phyloP scores from a whole-genome alignment of 1,140 invertebrate genomes.

The Cheumatopsyche charites region DNA sequence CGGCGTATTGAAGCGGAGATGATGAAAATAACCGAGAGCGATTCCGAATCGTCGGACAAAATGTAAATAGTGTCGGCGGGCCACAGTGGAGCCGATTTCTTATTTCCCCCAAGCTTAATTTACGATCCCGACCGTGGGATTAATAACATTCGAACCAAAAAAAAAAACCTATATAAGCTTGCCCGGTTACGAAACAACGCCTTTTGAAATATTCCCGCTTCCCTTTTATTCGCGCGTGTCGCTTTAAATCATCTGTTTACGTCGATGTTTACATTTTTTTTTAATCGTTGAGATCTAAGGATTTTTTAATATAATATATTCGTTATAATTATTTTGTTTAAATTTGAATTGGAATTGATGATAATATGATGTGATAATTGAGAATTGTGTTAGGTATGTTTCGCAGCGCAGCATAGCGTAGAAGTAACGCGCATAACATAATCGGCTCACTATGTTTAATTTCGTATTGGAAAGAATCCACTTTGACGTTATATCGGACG shows the following conservation, averaged over 20 bases:
- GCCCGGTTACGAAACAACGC: background rate
- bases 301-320: too few relatives aligned
- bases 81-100: slow-evolving; percentile 16
- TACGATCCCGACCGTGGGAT: slow-evolving; percentile 16
- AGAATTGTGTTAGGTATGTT: too few relatives aligned
- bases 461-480: slow-evolving; percentile 28
- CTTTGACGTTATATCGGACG: slow-evolving; percentile 9
- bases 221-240: background rate
- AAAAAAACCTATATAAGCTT: background rate
- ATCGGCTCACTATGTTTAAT: background rate
- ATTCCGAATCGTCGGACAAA: slow-evolving; percentile 29
- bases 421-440: too few relatives aligned
- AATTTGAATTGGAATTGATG: too few relatives aligned
- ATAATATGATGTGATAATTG: too few relatives aligned
- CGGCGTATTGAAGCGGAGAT: slow-evolving; percentile 41
- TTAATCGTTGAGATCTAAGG: too few relatives aligned
- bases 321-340: too few relatives aligned
- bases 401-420: too few relatives aligned
- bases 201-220: background rate
- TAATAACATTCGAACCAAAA: background rate
- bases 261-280: too few relatives aligned
- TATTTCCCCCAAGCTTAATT: slow-evolving; percentile 4
- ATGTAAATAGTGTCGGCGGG: slow-evolving; percentile 34
- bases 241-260: too few relatives aligned
- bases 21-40: slow-evolving; percentile 43